Conservation (phyloP, 2,797 vertebrate genomes). For the Gorsachius magnificus region DNA sequence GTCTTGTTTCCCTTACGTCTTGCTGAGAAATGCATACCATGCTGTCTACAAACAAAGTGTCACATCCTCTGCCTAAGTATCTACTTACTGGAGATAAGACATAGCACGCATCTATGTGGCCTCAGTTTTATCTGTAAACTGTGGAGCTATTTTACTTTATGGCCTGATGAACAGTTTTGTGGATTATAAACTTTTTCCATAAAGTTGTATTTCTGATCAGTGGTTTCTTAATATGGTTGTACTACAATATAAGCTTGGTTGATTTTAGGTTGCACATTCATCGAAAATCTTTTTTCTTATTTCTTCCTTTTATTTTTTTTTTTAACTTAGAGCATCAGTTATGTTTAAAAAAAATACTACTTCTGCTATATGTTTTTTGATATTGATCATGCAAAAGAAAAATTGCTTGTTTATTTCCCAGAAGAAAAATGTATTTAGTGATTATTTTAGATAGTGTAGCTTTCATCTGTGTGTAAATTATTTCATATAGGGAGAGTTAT, state of each 20-base stretch:
- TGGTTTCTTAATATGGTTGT: slow-evolving; percentile 83
- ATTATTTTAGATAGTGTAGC: slow-evolving; percentile 87
- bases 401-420: slow-evolving; percentile 86
- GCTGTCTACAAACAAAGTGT: slow-evolving; percentile 98
- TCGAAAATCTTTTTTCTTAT: slow-evolving; percentile 62
- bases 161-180: slow-evolving; percentile 82
- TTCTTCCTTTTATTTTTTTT: not conserved
- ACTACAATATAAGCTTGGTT: slow-evolving; percentile 81
- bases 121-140: slow-evolving; percentile 81
- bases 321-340: slow-evolving; percentile 73
- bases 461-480: slow-evolving; percentile 89
- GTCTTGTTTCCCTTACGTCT: slow-evolving; percentile 97
- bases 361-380: slow-evolving; percentile 78
- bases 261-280: slow-evolving; percentile 80
- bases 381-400: slow-evolving; percentile 83
- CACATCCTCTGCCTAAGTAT: slow-evolving; percentile 85
- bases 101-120: slow-evolving; percentile 75
- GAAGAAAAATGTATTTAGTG: slow-evolving; percentile 84
- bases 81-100: slow-evolving; percentile 67
- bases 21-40: slow-evolving; percentile 97
- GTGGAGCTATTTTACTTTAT: slow-evolving; percentile 81
- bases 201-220: slow-evolving; percentile 79
- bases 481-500: slow-evolving; percentile 83
- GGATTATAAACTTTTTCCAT: slow-evolving; percentile 80
- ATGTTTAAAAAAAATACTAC: slow-evolving; percentile 79